Conservation (phyloP, 2,113 vertebrate species). For the Sclerurus mexicanus region DNA sequence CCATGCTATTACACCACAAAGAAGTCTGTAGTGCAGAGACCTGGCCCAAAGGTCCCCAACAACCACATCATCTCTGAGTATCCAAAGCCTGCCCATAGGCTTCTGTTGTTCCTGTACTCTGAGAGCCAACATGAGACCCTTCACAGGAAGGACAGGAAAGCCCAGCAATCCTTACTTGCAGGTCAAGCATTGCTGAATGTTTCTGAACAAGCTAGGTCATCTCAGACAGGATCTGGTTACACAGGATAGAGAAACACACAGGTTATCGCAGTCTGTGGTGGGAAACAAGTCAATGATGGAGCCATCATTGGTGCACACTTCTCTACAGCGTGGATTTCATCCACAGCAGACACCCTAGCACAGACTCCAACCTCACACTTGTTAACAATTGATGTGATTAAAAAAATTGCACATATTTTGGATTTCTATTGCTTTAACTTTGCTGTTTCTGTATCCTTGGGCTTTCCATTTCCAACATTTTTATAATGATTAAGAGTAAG, state of each 20-base stretch:
- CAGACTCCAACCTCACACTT: neutral
- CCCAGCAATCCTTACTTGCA: neutral
- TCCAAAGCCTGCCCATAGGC: neutral
- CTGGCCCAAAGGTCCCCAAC: neutral
- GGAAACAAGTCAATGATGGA: neutral
- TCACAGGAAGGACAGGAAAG: neutral
- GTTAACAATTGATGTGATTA: neutral
- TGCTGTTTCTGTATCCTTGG: neutral
- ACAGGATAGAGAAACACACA: neutral
- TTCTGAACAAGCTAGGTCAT: neutral
- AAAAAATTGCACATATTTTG: neutral
- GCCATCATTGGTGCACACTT: neutral
- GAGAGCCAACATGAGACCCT: neutral
- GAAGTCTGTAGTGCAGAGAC: neutral
- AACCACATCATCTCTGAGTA: neutral
- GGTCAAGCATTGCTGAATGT: neutral
- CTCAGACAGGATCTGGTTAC: neutral
- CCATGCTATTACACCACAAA: neutral
- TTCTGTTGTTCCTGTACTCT: neutral
- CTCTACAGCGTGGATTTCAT: neutral
- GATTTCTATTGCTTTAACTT: neutral
- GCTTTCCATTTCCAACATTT: neutral
- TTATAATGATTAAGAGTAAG: neutral
- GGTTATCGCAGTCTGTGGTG: neutral
- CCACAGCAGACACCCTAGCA: neutral